These are phyloP conservation scores for Darevskia nairensis DNA, from an alignment of 2,797 vertebrate genomes.

Conservation along the genomic window DNA sequence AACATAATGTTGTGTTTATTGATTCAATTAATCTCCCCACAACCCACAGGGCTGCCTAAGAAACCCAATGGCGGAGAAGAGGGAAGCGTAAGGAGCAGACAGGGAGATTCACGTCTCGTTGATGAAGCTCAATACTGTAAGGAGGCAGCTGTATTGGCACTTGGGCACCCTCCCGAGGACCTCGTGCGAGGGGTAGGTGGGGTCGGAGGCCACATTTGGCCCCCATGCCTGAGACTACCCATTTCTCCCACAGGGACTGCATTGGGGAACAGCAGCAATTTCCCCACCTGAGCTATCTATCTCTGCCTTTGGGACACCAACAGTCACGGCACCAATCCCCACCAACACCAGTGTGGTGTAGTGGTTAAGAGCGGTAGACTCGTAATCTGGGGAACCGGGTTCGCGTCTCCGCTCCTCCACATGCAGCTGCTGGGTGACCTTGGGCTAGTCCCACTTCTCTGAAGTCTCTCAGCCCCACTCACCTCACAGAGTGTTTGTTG, in stretches of 20 bases:
- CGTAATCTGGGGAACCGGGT: too few species aligned
- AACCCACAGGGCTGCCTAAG: slow-evolving; percentile 57
- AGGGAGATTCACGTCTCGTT: neutral
- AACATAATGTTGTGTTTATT: slow-evolving; percentile 74
- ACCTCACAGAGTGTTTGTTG: too few species aligned
- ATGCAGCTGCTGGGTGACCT: too few species aligned
- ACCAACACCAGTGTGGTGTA: neutral
- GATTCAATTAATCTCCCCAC: slow-evolving; percentile 69
- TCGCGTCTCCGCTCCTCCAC: too few species aligned
- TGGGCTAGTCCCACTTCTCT: too few species aligned
- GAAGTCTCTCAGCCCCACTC: too few species aligned
- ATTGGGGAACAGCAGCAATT: neutral
- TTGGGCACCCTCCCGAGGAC: too few species aligned
- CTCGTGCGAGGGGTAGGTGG: too few species aligned
- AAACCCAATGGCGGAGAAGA: slow-evolving; percentile 24
- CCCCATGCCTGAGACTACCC: too few species aligned
- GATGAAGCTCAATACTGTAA: neutral
- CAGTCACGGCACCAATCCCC: neutral
- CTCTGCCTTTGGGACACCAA: neutral
- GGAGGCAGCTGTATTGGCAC: neutral
- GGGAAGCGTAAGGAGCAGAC: slow-evolving; percentile 32
- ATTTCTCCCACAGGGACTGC: neutral
- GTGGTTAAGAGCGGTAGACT: too few species aligned
- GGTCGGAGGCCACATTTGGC: too few species aligned
- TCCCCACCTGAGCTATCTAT: neutral